Base-by-base conservation (phyloP, 2,888 invertebrate genomes). In the Caradrina clavipalpis region DNA sequence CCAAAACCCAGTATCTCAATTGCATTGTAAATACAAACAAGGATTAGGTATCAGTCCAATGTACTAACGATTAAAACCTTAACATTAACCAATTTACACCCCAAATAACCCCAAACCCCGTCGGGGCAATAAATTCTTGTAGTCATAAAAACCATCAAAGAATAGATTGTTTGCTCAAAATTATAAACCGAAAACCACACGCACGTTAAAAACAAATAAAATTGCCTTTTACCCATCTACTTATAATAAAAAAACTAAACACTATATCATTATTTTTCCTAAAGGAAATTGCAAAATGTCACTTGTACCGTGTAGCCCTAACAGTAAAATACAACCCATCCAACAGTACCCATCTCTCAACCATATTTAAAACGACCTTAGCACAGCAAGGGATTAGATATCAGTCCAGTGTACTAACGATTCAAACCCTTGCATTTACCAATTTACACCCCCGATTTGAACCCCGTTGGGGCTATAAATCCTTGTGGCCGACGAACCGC, bases 401-500 rank as follows among this genome's bases (percentile, higher is more conserved):
- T 45, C 17, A 77, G 72, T 64, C 69, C 67, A 19, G 63, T 63
- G 49, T 59, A 78, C 78, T 82, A 80, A 81, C 81, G 76, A 77
- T 60, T 71, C 58, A 71, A 74, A 80, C 83, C 87, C 86, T 81
- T 83, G 83, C 86, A 85, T 87, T 89, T 86, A 86, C 86, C 87
- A 86, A 86, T 88, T 88, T 86, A 85, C 89, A 87, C 88, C 87
- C 87, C 86, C 82, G 80, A 79, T 82, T 84, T 76, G 73, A 81
- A 80, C 81, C 84, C 63, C 63, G 0, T 22, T 10, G 72, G 63
- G 54, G 73, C 70, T 50, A 71, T 71, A 89, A 89, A 89, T 89
- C 86, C 81, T 83, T 89, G 89, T 91, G 92, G 92, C 94, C 91
- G 92, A 92, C 95, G 90, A 92, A 91, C 90, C 90, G 90, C 91